phyloP scores from a whole-genome alignment of 37 sponge, comb jelly and placozoan genomes.

The Cladorhizidae sp. region DNA sequence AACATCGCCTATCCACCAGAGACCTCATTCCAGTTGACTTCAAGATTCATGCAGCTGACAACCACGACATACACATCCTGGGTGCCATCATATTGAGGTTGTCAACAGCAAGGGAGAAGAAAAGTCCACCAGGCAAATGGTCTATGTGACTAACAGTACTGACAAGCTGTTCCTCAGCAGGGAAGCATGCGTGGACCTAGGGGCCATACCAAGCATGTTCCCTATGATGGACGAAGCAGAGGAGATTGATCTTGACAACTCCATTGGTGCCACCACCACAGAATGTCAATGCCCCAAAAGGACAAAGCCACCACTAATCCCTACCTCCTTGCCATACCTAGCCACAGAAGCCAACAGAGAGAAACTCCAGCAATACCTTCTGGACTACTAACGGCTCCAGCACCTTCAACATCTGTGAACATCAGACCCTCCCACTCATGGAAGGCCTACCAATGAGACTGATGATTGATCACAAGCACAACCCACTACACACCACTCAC shows the following conservation, averaged over 20 bases:
- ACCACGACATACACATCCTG: conserved; percentile 30
- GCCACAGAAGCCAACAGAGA: conserved; percentile 52
- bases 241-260: background rate
- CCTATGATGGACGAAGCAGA: conserved; percentile 14
- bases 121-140: conserved; percentile 29
- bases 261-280: background rate
- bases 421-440: conserved; percentile 47
- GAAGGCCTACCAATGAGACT: conserved; percentile 53
- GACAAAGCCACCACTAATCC: conserved; percentile 25
- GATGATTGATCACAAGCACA: conserved; percentile 48
- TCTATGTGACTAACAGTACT: conserved; percentile 32
- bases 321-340: conserved; percentile 35
- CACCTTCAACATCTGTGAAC: conserved; percentile 38
- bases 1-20: conserved; percentile 26
- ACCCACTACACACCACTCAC: conserved; percentile 47
- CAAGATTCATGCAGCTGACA: conserved; percentile 39
- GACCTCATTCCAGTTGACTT: conserved; percentile 39
- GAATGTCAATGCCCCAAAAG: conserved; percentile 17
- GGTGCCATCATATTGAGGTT: conserved; percentile 36
- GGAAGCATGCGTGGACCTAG: conserved; percentile 53
- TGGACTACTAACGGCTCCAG: conserved; percentile 47
- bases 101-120: conserved; percentile 26
- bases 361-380: conserved; percentile 43
- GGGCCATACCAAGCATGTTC: conserved; percentile 32
- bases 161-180: too few relatives aligned